Percentiles rank a stretch among this genome's conserved stretches.
Conservation (phyloP, 2,113 vertebrate genomes). For the Euleptes europaea region DNA sequence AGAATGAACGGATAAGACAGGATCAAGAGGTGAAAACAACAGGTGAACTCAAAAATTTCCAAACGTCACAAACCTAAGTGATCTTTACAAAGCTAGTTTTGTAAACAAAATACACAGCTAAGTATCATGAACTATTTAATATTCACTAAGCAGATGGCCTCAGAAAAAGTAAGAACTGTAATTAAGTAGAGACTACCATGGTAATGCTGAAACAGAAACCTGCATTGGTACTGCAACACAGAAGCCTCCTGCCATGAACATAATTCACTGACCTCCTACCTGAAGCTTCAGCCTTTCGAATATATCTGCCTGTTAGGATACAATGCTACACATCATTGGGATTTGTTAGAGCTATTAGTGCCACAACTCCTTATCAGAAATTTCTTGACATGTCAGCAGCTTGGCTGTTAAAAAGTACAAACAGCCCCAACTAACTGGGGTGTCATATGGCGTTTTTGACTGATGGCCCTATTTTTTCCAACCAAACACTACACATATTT, state of each 20-base stretch:
- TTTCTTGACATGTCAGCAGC: background rate
- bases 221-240: background rate
- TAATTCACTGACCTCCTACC: background rate
- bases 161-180: background rate
- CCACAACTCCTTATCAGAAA: background rate
- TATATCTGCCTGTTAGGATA: background rate
- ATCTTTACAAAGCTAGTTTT: slow-evolving; percentile 28
- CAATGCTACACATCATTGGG: no score
- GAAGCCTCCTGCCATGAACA: background rate
- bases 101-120: slow-evolving; percentile 27
- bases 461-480: background rate
- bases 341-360: background rate
- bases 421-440: no score
- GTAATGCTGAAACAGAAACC: background rate
- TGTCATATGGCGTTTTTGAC: no score
- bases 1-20: slow-evolving; percentile 48
- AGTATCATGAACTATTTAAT: background rate
- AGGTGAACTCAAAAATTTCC: slow-evolving; percentile 55
- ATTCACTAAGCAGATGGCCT: background rate
- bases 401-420: background rate
- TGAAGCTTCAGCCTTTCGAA: background rate
- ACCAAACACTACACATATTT: background rate
- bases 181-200: background rate
- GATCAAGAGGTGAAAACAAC: slow-evolving; percentile 49
- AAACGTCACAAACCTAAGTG: slow-evolving; percentile 49